Evolutionary conservation across 2,797 vertebrate genomes (phyloP), one percentile per base, ranked within the genome.

Genomic region (Halcyon badia): DNA sequence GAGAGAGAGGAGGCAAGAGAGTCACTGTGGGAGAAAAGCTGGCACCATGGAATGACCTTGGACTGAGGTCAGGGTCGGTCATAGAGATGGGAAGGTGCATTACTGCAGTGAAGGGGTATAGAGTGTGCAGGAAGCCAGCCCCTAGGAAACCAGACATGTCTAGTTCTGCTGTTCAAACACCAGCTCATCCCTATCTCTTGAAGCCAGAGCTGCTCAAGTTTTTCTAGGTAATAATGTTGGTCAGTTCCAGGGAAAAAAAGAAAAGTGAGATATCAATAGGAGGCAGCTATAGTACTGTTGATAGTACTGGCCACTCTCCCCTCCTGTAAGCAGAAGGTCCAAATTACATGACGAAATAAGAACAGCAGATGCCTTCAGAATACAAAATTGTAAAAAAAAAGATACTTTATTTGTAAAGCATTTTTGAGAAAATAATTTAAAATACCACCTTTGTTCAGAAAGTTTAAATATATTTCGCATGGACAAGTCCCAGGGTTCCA

Each of bases 321-420:
- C 44, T 37, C 24, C 18, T 35, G 25, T 15, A 80, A 5, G 37
- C 58, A 68, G 28, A 56, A 12, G 19, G 24, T 77, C 41, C 33
- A 80, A 57, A 54, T 51, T 30, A 44, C 30, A 14, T 5, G 24
- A 52, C 20, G 81, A 81, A 91, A 56, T 51, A 83, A 92, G 41
- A 95, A 31, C 21, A 91, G n/a, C 24, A 89, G n/a, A 69, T 54
- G 8, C 31, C 21, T 83, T 68, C 56, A 58, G 16, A 94, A 89
- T 35, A n/a, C 33, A 83, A 75, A 76, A 19, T 16, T 86, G 72
- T 48, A 96, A 68, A 97, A 96, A 96, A 96, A 90, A 37, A 91
- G 39, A 84, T 13, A 25, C 75, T 97, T 96, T 96, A 96, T 97
- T 97, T 79, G 46, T 52, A 89, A 91, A 70, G 13, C 4, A 15